Percentiles rank a stretch among this genome's conserved stretches.
Conservation (phyloP, 2,113 vertebrate species). For the Etheostoma cragini region DNA sequence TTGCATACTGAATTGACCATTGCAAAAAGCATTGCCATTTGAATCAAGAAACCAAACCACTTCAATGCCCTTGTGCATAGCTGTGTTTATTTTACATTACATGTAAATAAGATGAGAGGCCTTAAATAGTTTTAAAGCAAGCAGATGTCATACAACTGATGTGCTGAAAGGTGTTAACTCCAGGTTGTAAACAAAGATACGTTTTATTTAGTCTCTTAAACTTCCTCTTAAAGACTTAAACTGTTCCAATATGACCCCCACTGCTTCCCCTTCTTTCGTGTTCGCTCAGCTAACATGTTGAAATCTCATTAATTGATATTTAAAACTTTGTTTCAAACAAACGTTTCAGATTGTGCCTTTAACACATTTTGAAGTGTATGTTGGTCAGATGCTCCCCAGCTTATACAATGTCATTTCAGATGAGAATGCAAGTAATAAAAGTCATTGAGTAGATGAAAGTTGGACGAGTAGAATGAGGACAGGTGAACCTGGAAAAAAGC, state of each 20-base stretch:
- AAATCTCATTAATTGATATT: conserved; percentile 9
- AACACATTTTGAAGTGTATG: conserved; percentile 26
- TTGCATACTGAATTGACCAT: too few species aligned
- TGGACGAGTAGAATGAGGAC: neutral
- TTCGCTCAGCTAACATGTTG: neutral
- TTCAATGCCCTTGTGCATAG: neutral
- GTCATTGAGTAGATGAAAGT: neutral
- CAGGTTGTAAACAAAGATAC: neutral
- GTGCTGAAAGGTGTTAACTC: neutral
- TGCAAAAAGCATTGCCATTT: too few species aligned
- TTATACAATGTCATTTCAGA: neutral
- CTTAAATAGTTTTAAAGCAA: conserved; percentile 7
- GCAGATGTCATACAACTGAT: neutral
- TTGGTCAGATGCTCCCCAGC: neutral
- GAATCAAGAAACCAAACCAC: too few species aligned
- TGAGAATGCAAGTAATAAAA: neutral
- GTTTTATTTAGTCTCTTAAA: neutral
- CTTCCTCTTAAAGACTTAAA: neutral
- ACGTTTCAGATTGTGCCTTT: neutral
- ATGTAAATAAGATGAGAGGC: conserved; percentile 9
- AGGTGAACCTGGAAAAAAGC: neutral
- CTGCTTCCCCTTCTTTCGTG: neutral
- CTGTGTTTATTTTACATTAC: neutral
- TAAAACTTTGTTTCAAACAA: conserved; percentile 7
- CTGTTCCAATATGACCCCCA: neutral